Evolutionary conservation across 64 coral and sea anemone species (phyloP).

Genomic region (Actinia equina): DNA sequence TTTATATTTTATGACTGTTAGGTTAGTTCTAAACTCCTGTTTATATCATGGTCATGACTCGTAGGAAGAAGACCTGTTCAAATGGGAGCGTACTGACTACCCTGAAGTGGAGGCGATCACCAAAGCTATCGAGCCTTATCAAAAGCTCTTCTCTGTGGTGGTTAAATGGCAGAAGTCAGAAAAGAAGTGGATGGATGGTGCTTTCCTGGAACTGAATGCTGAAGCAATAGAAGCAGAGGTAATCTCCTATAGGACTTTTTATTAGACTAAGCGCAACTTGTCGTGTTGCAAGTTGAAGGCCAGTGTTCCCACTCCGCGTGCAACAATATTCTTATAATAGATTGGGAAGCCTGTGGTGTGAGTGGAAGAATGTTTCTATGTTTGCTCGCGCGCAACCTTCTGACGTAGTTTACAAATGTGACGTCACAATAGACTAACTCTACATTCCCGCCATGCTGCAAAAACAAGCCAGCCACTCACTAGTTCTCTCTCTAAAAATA

Average conservation of each 20-base stretch:
- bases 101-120: conserved; percentile 83
- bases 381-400: not conserved
- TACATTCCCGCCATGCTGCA: not conserved
- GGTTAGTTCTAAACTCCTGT: not conserved
- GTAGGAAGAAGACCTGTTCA: conserved; percentile 95
- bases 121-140: conserved; percentile 88
- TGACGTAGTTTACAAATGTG: not conserved
- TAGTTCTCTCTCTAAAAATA: not conserved
- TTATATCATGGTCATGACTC: not conserved
- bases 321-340: not conserved
- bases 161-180: conserved; percentile 98
- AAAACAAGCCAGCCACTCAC: no score
- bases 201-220: conserved; percentile 87
- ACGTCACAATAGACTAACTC: not conserved
- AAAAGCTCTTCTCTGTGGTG: conserved; percentile 89
- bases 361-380: not conserved
- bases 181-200: conserved; percentile 99
- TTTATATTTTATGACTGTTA: no score
- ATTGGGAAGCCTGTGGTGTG: not conserved
- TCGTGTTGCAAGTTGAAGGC: no score
- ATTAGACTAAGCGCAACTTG: no score
- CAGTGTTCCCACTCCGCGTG: not conserved
- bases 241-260: not conserved
- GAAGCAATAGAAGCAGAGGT: conserved; percentile 96
- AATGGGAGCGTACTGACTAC: conserved; percentile 95